These are phyloP conservation scores for Achlya flavicornis DNA, from an alignment of 2,888 invertebrate species.

Conservation along the genomic window DNA sequence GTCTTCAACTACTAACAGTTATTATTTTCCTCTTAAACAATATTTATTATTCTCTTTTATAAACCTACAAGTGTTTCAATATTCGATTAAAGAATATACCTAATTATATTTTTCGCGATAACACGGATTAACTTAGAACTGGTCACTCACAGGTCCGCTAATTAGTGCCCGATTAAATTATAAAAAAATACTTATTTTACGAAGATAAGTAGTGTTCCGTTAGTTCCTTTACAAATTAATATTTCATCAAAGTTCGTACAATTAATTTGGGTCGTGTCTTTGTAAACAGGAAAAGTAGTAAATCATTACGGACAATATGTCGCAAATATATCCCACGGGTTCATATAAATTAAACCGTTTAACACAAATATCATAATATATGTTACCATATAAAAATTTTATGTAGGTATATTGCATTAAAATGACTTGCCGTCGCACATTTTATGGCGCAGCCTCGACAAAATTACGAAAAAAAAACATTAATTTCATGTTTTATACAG, in stretches of 20 bases:
- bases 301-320: neutral
- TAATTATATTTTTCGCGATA: constrained; percentile 17
- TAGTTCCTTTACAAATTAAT: neutral
- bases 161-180: constrained; percentile 33
- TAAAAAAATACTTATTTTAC: neutral
- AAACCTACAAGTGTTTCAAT: constrained; percentile 27
- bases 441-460: neutral
- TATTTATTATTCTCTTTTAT: constrained; percentile 36
- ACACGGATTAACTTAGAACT: constrained; percentile 24
- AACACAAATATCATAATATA: neutral
- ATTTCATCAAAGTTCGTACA: neutral
- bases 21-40: constrained; percentile 29
- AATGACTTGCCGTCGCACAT: neutral
- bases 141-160: constrained; percentile 19
- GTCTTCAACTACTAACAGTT: constrained; percentile 42
- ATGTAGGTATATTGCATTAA: neutral
- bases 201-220: neutral
- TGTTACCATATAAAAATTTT: neutral
- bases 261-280: neutral
- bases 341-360: neutral
- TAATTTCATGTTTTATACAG: no score
- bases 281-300: neutral
- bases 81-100: constrained; percentile 26
- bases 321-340: neutral
- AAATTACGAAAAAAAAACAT: neutral